A percentile compares a stretch with the other conserved stretches of the same genome.
Evolutionary conservation across 92 coral and sea anemone species (phyloP).

Genomic region (Porites divaricata): DNA sequence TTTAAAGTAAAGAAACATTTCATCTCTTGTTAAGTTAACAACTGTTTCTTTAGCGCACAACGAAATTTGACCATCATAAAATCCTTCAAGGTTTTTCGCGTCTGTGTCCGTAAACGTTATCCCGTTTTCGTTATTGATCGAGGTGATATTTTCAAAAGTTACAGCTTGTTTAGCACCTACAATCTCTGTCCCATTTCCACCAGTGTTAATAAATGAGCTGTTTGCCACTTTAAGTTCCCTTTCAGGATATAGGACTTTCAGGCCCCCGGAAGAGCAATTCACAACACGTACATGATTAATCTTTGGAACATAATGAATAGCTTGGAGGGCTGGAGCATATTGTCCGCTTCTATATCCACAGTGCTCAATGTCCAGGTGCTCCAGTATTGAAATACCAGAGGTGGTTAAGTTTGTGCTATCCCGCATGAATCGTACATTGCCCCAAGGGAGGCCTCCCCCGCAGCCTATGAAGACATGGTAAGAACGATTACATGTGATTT

Average conservation of each 20-base stretch:
- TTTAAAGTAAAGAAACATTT: background rate
- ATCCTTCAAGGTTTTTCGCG: background rate
- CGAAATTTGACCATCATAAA: slow-evolving; percentile 7
- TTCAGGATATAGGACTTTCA: slow-evolving; percentile 25
- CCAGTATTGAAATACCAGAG: slow-evolving; percentile 8
- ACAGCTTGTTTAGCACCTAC: background rate
- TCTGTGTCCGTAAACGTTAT: slow-evolving; percentile 1
- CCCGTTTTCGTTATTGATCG: slow-evolving; percentile 11
- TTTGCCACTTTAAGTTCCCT: background rate
- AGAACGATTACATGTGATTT: background rate
- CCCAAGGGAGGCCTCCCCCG: slow-evolving; percentile 24
- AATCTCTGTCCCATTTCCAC: slow-evolving; percentile 13
- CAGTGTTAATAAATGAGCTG: slow-evolving; percentile 6
- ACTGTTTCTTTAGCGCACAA: background rate
- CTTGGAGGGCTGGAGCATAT: slow-evolving; percentile 21
- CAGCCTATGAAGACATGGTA: background rate
- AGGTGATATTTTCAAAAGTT: background rate
- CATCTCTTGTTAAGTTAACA: slow-evolving; percentile 10
- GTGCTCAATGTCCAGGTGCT: slow-evolving; percentile 36
- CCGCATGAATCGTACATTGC: slow-evolving; percentile 35
- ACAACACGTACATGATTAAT: background rate
- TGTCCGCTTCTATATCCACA: slow-evolving; percentile 15
- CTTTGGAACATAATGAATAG: slow-evolving; percentile 28
- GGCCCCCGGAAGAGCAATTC: slow-evolving; percentile 39
- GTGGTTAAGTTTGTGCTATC: background rate